A percentile compares a stretch with the other conserved stretches of the same genome.
These are phyloP conservation scores for Thryonomys swinderianus DNA, from an alignment of 2,113 vertebrate genomes.

Conservation along the genomic window DNA sequence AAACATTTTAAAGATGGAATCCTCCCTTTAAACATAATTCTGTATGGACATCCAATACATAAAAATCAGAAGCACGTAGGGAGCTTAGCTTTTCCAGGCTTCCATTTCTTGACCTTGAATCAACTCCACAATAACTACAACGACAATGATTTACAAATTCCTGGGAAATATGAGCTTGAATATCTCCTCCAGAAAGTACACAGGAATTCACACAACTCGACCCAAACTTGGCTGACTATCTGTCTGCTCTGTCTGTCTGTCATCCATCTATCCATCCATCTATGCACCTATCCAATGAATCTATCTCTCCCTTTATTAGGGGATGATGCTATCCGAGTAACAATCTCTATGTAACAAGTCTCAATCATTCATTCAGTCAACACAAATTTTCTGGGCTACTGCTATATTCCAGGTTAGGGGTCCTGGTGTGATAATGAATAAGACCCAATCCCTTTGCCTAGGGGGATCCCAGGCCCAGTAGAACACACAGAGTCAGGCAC, in stretches of 20 bases:
- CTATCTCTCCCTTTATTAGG: neutral
- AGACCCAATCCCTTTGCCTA: neutral
- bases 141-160: neutral
- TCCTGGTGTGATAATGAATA: neutral
- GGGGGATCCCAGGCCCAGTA: neutral
- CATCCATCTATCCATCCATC: neutral
- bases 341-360: neutral
- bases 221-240: neutral
- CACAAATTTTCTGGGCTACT: neutral
- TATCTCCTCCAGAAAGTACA: neutral
- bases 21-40: neutral
- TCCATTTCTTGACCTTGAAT: neutral
- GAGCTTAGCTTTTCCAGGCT: neutral
- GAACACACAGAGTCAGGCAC: neutral
- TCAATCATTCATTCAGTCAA: neutral
- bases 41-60: neutral
- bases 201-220: neutral
- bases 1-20: neutral
- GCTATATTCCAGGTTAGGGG: neutral
- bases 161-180: neutral
- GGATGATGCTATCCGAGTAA: neutral
- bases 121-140: neutral
- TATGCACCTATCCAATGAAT: too few relatives aligned
- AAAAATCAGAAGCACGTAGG: neutral
- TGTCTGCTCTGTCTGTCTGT: neutral